Evolutionary conservation across 37 sponge, comb jelly and placozoan species (phyloP).

Genomic region (Ianthella basta): DNA sequence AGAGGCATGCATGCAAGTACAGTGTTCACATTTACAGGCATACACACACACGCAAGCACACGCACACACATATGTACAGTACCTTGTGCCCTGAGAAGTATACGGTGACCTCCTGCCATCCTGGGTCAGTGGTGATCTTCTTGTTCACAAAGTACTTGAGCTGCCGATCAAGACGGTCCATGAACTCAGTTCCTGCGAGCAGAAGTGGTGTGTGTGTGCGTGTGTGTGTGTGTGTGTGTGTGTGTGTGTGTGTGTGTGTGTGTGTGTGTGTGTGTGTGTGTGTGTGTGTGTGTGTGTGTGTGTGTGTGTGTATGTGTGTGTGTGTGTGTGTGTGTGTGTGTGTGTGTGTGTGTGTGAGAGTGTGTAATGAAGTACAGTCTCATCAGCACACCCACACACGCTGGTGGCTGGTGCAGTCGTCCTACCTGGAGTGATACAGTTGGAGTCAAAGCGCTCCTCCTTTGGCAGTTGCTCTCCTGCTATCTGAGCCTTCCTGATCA

Average conservation of each 20-base stretch:
- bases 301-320: too few relatives aligned
- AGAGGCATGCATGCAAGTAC: not conserved
- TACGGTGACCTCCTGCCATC: conserved; percentile 88
- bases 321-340: too few relatives aligned
- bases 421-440: conserved; percentile 93
- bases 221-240: too few relatives aligned
- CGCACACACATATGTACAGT: not conserved
- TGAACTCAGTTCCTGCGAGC: conserved; percentile 90
- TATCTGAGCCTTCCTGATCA: conserved; percentile 58
- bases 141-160: conserved; percentile 93
- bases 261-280: too few relatives aligned
- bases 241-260: too few relatives aligned
- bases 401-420: not conserved
- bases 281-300: too few relatives aligned
- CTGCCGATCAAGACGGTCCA: conserved; percentile 86
- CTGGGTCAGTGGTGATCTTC: conserved; percentile 89
- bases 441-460: conserved; percentile 90
- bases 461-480: conserved; percentile 53
- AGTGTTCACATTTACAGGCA: too few relatives aligned
- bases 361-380: too few relatives aligned
- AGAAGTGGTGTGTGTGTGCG: not conserved
- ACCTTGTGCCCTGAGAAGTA: conserved; percentile 95
- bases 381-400: not conserved
- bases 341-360: too few relatives aligned
- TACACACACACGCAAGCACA: too few relatives aligned